A percentile compares a stretch with the other conserved stretches of the same genome.
These are phyloP conservation scores for Himalopsyche tibetana DNA, from an alignment of 2,888 invertebrate species.

Conservation along the genomic window DNA sequence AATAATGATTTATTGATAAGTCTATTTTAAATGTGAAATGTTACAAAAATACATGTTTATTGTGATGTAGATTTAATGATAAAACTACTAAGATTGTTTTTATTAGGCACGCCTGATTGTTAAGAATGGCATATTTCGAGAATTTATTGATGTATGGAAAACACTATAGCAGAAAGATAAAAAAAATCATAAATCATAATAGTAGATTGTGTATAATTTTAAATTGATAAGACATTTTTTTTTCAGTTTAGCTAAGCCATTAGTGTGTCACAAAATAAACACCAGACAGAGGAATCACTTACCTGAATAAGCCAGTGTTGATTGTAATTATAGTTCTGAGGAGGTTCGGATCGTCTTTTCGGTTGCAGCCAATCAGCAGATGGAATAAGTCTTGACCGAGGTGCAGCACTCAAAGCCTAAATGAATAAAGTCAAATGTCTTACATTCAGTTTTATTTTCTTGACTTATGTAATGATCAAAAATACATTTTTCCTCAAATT, in stretches of 20 bases:
- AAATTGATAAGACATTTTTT: no score
- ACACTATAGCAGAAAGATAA: no score
- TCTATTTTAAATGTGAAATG: neutral
- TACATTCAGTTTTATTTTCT: no score
- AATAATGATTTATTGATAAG: conserved; percentile 10
- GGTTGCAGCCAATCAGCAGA: conserved; percentile 85
- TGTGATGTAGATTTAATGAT: neutral
- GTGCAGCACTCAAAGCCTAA: conserved; percentile 85
- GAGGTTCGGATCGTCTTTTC: conserved; percentile 78
- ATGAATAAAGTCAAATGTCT: conserved; percentile 59
- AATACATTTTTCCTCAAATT: neutral
- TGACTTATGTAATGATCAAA: neutral
- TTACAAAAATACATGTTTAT: neutral
- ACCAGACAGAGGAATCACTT: conserved; percentile 55
- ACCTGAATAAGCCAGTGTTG: conserved; percentile 96
- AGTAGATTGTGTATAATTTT: no score
- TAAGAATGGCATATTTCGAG: neutral
- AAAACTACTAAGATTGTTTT: neutral
- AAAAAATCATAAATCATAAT: no score
- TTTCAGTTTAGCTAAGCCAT: no score
- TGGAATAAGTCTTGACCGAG: conserved; percentile 84
- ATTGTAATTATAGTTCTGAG: conserved; percentile 80
- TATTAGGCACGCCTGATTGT: neutral
- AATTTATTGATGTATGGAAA: no score
- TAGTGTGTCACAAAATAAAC: no score